Evolutionary conservation across 2,113 vertebrate species (phyloP).

Genomic region (Oxygymnocypris stewartii): DNA sequence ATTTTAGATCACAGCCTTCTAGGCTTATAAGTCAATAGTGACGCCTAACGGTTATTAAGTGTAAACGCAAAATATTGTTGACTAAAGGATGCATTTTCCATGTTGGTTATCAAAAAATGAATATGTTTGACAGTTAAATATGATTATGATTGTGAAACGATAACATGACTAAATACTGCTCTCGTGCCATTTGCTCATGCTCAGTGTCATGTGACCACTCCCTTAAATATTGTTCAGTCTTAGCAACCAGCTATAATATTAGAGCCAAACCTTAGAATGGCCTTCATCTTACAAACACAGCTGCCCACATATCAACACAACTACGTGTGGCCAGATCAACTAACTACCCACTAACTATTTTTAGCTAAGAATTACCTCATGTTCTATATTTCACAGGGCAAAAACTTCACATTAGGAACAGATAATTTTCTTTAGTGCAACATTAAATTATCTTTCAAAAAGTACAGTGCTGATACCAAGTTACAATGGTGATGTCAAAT

Average conservation of each 20-base stretch:
- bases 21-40: constrained; percentile 32
- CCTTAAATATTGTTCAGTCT: constrained; percentile 1
- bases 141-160: background rate
- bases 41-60: constrained; percentile 58
- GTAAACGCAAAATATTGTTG: constrained; percentile 6
- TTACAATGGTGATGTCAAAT: background rate
- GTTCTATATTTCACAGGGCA: background rate
- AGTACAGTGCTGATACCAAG: background rate
- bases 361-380: background rate
- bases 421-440: background rate
- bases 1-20: background rate
- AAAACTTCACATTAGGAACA: no score
- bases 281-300: background rate
- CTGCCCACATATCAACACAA: background rate
- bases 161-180: background rate
- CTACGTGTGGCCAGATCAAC: background rate
- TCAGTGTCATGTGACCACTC: background rate
- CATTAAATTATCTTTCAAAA: background rate
- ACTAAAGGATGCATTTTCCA: background rate
- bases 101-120: background rate
- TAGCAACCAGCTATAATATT: constrained; percentile 7
- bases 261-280: background rate
- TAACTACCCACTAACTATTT: background rate
- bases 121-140: background rate
- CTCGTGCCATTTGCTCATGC: background rate